Percentiles rank a stretch among this genome's conserved stretches.
Evolutionary conservation across 2,888 invertebrate genomes (phyloP).

Genomic region (Limnephilus rhombicus): DNA sequence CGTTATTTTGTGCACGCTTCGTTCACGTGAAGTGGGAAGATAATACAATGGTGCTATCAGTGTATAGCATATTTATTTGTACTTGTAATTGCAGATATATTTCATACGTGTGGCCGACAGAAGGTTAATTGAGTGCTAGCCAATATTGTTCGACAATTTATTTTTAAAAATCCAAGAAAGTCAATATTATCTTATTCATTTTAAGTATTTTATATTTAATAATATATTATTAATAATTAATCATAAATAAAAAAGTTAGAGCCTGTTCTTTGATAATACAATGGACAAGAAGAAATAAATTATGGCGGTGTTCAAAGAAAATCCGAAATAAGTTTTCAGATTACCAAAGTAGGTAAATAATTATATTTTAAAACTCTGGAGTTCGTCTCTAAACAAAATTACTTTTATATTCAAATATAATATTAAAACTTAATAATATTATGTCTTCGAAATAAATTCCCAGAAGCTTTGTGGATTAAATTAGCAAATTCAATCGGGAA

Average conservation of each 20-base stretch:
- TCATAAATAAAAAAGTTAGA: neutral
- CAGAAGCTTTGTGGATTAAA: neutral
- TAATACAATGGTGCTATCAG: no score
- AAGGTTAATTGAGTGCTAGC: neutral
- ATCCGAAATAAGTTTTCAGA: neutral
- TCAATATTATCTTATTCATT: neutral
- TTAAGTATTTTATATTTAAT: no score
- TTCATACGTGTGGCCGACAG: neutral
- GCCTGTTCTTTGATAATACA: neutral
- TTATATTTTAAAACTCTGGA: neutral
- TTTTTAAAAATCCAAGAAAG: neutral
- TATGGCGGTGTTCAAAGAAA: neutral
- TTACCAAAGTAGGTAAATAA: neutral
- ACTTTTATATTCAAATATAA: no score
- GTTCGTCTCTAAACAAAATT: neutral
- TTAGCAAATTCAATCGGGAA: neutral
- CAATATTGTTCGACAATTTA: neutral
- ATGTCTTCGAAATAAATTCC: neutral
- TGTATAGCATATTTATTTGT: no score
- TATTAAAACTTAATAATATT: neutral
- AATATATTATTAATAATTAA: no score
- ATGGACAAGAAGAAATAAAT: neutral
- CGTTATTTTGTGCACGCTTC: no score
- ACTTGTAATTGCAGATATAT: no score
- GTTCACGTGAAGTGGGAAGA: no score